phyloP scores from a whole-genome alignment of 1,140 invertebrate species.

The Panonychus citri region DNA sequence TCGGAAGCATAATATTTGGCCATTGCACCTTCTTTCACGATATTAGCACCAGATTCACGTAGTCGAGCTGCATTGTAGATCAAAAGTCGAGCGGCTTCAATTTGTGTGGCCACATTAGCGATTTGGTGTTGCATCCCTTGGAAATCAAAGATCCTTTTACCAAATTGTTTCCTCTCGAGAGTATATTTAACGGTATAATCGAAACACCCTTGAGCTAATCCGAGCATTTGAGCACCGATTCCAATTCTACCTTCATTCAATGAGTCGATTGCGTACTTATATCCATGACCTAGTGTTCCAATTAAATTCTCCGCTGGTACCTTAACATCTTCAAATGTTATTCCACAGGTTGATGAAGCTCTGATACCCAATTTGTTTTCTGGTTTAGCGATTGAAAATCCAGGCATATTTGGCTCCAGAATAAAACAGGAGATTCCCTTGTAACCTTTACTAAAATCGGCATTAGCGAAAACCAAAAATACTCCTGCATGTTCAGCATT shows the following conservation, averaged over 20 bases:
- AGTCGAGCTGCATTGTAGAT: slow-evolving; percentile 81
- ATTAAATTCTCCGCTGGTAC: slow-evolving; percentile 33
- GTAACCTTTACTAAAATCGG: slow-evolving; percentile 43
- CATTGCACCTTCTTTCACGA: slow-evolving; percentile 82
- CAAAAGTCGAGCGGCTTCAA: slow-evolving; percentile 64
- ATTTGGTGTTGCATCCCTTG: slow-evolving; percentile 88
- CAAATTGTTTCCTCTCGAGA: slow-evolving; percentile 78
- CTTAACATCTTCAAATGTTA: slow-evolving; percentile 32
- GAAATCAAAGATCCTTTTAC: slow-evolving; percentile 61
- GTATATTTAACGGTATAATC: slow-evolving; percentile 80
- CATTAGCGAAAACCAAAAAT: slow-evolving; percentile 74
- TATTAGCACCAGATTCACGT: slow-evolving; percentile 51
- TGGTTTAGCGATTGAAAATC: slow-evolving; percentile 37
- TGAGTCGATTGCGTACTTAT: slow-evolving; percentile 82
- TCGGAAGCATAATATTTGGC: slow-evolving; percentile 66
- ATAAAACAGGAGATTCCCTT: slow-evolving; percentile 38
- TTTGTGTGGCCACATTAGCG: slow-evolving; percentile 54
- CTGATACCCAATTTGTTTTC: slow-evolving; percentile 81
- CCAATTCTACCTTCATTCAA: slow-evolving; percentile 86
- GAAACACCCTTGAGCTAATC: slow-evolving; percentile 71
- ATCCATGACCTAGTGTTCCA: slow-evolving; percentile 67
- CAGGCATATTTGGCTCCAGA: slow-evolving; percentile 30
- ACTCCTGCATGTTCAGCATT: slow-evolving; percentile 73
- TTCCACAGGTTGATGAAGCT: slow-evolving; percentile 64
- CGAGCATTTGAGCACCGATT: slow-evolving; percentile 87